A percentile compares a stretch with the other conserved stretches of the same genome.
phyloP scores from a whole-genome alignment of 2,888 invertebrate species.

The Ormyrus pomaceus region DNA sequence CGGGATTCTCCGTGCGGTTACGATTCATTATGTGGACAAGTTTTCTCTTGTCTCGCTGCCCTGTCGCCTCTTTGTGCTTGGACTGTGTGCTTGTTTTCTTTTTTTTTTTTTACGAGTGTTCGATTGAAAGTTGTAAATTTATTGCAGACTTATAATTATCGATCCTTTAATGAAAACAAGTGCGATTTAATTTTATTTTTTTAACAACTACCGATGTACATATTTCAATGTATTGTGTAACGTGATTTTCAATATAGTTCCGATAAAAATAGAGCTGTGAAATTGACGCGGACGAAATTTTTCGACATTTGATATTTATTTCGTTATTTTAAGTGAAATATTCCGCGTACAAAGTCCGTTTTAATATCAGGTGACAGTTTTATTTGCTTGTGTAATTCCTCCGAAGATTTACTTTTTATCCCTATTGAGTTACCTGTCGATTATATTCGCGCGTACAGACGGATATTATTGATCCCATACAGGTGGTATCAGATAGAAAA shows the following conservation, averaged over 20 bases:
- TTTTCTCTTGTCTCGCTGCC: not conserved
- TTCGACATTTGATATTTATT: too few relatives aligned
- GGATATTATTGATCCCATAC: not conserved
- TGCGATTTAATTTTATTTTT: too few relatives aligned
- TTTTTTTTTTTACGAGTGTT: too few relatives aligned
- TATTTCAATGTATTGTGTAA: too few relatives aligned
- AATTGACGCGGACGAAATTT: not conserved
- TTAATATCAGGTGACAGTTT: not conserved
- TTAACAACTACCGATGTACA: too few relatives aligned
- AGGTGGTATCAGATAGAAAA: not conserved
- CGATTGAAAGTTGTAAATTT: too few relatives aligned
- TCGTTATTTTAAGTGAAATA: not conserved
- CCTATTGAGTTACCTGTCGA: not conserved
- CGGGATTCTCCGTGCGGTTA: not conserved
- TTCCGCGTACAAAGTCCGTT: not conserved
- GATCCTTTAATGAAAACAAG: too few relatives aligned
- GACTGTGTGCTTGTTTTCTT: too few relatives aligned
- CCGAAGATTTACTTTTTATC: constrained; percentile 1
- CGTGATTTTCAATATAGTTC: too few relatives aligned
- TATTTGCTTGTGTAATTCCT: not conserved
- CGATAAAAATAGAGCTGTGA: not conserved
- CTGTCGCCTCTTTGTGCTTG: not conserved
- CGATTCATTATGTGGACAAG: not conserved
- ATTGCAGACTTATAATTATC: too few relatives aligned
- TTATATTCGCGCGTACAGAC: not conserved